Evolutionary conservation across 2,888 invertebrate genomes (phyloP).

Genomic region (Drosophila nr. medialis): DNA sequence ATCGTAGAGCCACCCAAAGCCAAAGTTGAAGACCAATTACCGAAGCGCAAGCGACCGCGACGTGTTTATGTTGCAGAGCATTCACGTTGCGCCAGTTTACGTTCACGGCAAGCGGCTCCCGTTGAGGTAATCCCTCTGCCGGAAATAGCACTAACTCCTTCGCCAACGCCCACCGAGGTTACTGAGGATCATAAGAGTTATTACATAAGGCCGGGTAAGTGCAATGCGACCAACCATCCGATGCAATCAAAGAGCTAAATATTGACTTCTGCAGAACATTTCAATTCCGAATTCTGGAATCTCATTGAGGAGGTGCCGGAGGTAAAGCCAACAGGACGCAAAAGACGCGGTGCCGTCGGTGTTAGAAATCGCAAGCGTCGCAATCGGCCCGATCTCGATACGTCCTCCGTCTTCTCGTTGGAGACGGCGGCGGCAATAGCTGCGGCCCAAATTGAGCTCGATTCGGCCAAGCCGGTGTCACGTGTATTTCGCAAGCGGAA

Average conservation of each 20-base stretch:
- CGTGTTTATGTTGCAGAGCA: constrained; percentile 60
- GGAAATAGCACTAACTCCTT: constrained; percentile 15
- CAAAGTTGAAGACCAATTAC: constrained; percentile 3
- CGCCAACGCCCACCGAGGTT: constrained; percentile 52
- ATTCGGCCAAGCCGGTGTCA: constrained; percentile 41
- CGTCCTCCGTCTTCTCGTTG: constrained; percentile 32
- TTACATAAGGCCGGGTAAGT: constrained; percentile 46
- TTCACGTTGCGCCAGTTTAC: constrained; percentile 57
- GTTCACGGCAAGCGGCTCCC: constrained; percentile 45
- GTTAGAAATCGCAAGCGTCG: constrained; percentile 50
- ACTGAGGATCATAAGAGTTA: constrained; percentile 40
- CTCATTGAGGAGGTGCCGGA: constrained; percentile 61
- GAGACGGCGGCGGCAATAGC: constrained; percentile 65
- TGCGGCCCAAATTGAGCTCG: constrained; percentile 64
- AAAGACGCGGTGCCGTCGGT: constrained; percentile 41
- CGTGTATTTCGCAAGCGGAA: constrained; percentile 62
- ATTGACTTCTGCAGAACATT: constrained; percentile 40
- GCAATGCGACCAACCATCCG: not conserved
- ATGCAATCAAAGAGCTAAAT: not conserved
- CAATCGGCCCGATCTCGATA: constrained; percentile 48
- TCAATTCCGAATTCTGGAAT: constrained; percentile 59
- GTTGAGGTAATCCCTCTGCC: constrained; percentile 7
- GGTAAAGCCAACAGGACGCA: constrained; percentile 51
- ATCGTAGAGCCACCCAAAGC: constrained; percentile 21
- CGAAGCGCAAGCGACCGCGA: constrained; percentile 53